Conservation (phyloP, 2,797 vertebrate species). For the Pagetopsis macropterus region DNA sequence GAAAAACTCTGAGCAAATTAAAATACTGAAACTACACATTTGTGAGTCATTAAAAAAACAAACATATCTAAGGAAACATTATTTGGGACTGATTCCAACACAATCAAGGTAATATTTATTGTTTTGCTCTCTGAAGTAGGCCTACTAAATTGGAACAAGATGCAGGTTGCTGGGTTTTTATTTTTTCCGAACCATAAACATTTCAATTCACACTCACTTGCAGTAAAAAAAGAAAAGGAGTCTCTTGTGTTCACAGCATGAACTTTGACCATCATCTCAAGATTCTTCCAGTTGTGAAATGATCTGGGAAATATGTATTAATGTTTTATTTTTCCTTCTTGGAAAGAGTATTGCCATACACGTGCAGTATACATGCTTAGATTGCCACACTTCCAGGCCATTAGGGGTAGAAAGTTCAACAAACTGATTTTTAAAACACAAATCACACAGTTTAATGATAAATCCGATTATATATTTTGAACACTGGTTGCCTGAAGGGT, state of each 20-base stretch:
- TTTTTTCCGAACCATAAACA: not conserved
- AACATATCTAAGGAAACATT: not conserved
- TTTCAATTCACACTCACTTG: not conserved
- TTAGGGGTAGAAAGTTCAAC: not conserved
- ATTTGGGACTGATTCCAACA: not conserved
- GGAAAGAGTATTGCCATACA: not conserved
- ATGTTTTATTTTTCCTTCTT: not conserved
- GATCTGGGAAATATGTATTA: not conserved
- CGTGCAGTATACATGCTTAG: not conserved
- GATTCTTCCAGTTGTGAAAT: slow-evolving; percentile 21
- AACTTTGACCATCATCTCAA: slow-evolving; percentile 8
- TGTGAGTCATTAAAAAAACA: not conserved
- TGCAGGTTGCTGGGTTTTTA: not conserved
- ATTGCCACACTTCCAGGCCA: slow-evolving; percentile 1
- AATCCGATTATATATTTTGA: not conserved
- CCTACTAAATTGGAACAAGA: not conserved
- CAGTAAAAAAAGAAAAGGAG: not conserved
- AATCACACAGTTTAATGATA: not conserved
- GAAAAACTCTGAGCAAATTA: no score
- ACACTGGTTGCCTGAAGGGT: not conserved
- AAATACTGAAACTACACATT: no score
- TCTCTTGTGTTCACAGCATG: slow-evolving; percentile 4
- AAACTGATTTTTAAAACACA: not conserved
- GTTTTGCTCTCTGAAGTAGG: not conserved
- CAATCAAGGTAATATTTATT: not conserved